Base-by-base conservation (phyloP, 2,797 vertebrate species). In the Gephyroberyx darwinii region DNA sequence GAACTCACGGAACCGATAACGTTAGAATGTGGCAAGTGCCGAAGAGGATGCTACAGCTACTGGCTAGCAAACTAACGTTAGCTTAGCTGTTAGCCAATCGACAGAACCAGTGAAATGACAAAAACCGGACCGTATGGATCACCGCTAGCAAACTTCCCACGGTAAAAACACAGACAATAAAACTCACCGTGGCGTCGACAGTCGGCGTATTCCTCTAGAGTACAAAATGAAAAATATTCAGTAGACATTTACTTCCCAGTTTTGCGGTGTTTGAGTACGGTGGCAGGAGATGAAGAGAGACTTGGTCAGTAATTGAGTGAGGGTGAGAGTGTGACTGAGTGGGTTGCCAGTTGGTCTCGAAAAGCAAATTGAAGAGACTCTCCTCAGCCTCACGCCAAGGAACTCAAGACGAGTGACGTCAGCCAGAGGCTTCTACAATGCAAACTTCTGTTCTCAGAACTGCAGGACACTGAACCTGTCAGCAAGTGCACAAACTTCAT, bases 341-440 rank as follows among this genome's bases (percentile, higher is more conserved):
- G 84, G 68, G 88, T 75, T 77, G 69, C 53, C 70, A 83, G 84
- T 89, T 86, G 92, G 84, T 91, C 86, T 91, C 89, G 87, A 80
- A 74, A 89, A 84, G 90, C 93, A 90, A 91, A 92, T 92, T 88
- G 91, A 93, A 90, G 90, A 89, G 91, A 84, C 91, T 91, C 93
- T 91, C 62, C 75, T 82, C 93, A 86, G 90, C 87, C 90, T 90
- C 94, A 88, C 92, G 92, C 93, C 92, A 85, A 91, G 92, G 92
- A 92, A 93, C 92, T 87, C 76, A 20, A 39, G 43, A 65, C 63
- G 77, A 91, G 93, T 96, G 96, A 96, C 96, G 95, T 96, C 95
- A 96, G 78, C 88, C 80, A 78, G 68, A 78, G 67, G 90, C 85
- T 83, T 58, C 84, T 74, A 35, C 73, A 41, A 58, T 19, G 75